A percentile compares a stretch with the other conserved stretches of the same genome.
Conservation (phyloP, 2,797 vertebrate species). For the Hyperoplus lanceolatus region DNA sequence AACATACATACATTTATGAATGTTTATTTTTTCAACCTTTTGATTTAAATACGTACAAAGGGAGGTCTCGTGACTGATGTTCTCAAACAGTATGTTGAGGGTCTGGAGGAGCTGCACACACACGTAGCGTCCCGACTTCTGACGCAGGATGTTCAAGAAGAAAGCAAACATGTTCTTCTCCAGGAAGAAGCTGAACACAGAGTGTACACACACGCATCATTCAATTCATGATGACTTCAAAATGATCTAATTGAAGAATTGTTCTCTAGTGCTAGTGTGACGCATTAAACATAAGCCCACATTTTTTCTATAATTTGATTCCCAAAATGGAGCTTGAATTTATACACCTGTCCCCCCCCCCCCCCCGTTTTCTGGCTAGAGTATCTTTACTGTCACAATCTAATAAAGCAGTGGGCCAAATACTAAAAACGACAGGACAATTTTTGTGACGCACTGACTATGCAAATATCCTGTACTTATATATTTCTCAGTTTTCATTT, state of each 20-base stretch:
- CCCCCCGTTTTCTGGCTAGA: not conserved
- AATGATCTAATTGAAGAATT: not conserved
- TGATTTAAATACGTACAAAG: constrained; percentile 89
- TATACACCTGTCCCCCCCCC: too few species aligned
- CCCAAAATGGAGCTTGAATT: not conserved
- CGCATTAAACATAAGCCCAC: not conserved
- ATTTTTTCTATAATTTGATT: not conserved
- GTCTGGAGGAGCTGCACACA: constrained; percentile 98
- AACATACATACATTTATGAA: not conserved
- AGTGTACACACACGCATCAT: not conserved
- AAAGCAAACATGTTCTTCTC: constrained; percentile 99
- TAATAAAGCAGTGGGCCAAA: not conserved
- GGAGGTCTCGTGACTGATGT: constrained; percentile 98
- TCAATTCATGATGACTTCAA: not conserved
- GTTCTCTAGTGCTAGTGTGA: not conserved
- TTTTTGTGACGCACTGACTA: not conserved
- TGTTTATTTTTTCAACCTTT: not conserved
- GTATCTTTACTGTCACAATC: not conserved
- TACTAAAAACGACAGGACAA: not conserved
- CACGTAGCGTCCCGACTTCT: constrained; percentile 98
- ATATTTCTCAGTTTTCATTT: not conserved
- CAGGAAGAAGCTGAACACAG: constrained; percentile 92
- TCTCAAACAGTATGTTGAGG: constrained; percentile 98
- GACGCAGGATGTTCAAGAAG: constrained; percentile 98
- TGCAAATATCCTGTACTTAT: not conserved